Percentiles rank a stretch among this genome's conserved stretches.
Conservation (phyloP, 2,888 invertebrate genomes). For the Drosophila macrospina region DNA sequence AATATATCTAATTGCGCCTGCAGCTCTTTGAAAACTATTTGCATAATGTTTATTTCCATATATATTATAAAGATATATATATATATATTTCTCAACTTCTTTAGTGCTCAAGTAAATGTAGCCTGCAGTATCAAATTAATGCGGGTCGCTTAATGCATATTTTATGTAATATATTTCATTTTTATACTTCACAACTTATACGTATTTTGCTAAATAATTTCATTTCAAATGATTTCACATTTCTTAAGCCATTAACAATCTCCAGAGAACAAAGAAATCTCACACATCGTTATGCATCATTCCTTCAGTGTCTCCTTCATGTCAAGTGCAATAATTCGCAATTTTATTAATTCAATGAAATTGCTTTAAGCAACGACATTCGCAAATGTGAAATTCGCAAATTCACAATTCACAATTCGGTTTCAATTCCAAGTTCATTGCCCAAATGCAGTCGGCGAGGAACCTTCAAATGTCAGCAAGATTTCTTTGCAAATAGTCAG, state of each 20-base stretch:
- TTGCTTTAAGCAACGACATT: conserved; percentile 42
- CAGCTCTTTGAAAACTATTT: conserved; percentile 52
- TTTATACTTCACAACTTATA: too few relatives aligned
- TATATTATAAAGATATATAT: not conserved
- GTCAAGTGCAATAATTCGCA: conserved; percentile 49
- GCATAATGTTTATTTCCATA: conserved; percentile 44
- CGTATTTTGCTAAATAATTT: too few relatives aligned
- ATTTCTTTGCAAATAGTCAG: conserved; percentile 37
- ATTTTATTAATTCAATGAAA: conserved; percentile 57
- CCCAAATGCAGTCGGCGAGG: conserved; percentile 63
- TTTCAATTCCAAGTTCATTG: conserved; percentile 72
- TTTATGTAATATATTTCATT: not conserved
- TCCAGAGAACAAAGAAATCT: conserved; percentile 7
- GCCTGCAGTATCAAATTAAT: conserved; percentile 32
- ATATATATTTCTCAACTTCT: conserved; percentile 26
- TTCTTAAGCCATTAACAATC: too few relatives aligned
- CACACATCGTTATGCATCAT: not conserved
- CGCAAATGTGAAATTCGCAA: too few relatives aligned
- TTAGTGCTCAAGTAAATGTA: conserved; percentile 14
- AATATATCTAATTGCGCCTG: conserved; percentile 28
- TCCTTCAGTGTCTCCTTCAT: conserved; percentile 15
- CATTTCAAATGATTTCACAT: too few relatives aligned
- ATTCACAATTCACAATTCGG: conserved; percentile 10
- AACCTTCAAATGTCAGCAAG: conserved; percentile 69
- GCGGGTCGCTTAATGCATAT: conserved; percentile 12